Evolutionary conservation across 2,797 vertebrate genomes (phyloP), one percentile per base, ranked within the genome.

Genomic region (Syndactyla subalaris): DNA sequence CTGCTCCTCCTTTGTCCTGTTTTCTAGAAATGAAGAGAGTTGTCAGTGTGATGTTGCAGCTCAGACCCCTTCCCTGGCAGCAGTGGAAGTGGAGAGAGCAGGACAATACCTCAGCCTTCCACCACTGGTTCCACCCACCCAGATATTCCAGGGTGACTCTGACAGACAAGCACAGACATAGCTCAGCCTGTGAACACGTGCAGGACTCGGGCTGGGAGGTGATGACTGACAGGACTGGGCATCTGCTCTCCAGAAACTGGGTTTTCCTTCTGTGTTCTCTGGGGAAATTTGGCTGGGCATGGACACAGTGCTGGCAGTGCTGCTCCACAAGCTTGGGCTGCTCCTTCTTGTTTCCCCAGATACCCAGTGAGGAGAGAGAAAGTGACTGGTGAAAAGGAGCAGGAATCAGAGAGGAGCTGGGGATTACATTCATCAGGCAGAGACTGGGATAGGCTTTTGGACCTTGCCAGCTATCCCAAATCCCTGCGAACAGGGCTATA

Each of bases 381-480:
- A 95, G 85, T 46, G 91, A 66, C 71, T 88, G 63, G 75, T 85
- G 82, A 80, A 88, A 92, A 67, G 54, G 52, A 97, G 51, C 58
- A 61, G 67, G 82, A 95, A 91, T 63, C 52, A 21, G 65, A 94
- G 89, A 41, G 74, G 92, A 94, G 52, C 86, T 91, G 52, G 58
- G 61, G 89, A 92, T 96, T 95, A 81, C 70, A 70, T 89, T 94
- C 62, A 95, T 92, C 85, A 76, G 70, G 71, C 63, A 59, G 89
- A 95, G 95, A 62, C 34, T 45, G 84, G 84, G 96, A 95, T 54
- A 88, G 95, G 86, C 34, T 75, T 63, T 95, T 78, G 91, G 92
- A 89, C 84, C 59, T 16, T 43, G 87, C 93, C 78, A 95, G 84
- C 88, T 70, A 90, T 66, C 63, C 68, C 89, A 94, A 96, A 96